These are phyloP conservation scores for Drosophila sechellia DNA, from an alignment of 1,140 invertebrate species.

Conservation along the genomic window DNA sequence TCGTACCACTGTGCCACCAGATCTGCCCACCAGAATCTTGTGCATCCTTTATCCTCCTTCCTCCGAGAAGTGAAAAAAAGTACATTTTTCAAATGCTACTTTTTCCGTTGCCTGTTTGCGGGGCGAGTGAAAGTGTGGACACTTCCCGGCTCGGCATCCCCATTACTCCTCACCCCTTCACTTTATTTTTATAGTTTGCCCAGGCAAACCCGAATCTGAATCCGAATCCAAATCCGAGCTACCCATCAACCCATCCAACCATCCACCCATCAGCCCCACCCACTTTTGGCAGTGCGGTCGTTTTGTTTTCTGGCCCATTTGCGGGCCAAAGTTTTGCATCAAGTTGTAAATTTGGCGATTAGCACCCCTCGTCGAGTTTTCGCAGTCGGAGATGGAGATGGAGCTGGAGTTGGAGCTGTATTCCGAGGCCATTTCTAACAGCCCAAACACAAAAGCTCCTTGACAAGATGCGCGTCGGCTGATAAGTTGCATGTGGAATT, in stretches of 20 bases:
- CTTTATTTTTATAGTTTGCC: slow-evolving; percentile 74
- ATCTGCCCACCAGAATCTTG: neutral
- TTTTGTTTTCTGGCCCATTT: slow-evolving; percentile 84
- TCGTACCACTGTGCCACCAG: neutral
- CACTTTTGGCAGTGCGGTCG: slow-evolving; percentile 60
- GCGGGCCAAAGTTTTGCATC: slow-evolving; percentile 65
- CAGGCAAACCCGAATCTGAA: slow-evolving; percentile 21
- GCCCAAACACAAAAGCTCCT: slow-evolving; percentile 54
- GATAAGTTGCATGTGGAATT: slow-evolving; percentile 76
- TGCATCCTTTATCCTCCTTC: neutral
- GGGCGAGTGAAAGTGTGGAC: slow-evolving; percentile 64
- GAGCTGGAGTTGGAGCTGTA: slow-evolving; percentile 16
- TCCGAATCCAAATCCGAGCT: too few relatives aligned
- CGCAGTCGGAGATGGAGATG: slow-evolving; percentile 33
- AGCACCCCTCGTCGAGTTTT: slow-evolving; percentile 79
- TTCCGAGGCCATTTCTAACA: slow-evolving; percentile 59
- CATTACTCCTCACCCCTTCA: slow-evolving; percentile 18
- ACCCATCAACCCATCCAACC: slow-evolving; percentile 20
- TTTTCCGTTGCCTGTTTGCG: slow-evolving; percentile 64
- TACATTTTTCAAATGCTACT: slow-evolving; percentile 83
- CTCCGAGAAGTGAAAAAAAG: slow-evolving; percentile 64
- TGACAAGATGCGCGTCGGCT: slow-evolving; percentile 76
- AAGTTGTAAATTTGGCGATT: slow-evolving; percentile 84
- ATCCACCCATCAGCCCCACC: slow-evolving; percentile 4
- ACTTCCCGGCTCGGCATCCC: slow-evolving; percentile 30